phyloP scores from a whole-genome alignment of 2,888 invertebrate species.

The Brassicogethes aeneus region DNA sequence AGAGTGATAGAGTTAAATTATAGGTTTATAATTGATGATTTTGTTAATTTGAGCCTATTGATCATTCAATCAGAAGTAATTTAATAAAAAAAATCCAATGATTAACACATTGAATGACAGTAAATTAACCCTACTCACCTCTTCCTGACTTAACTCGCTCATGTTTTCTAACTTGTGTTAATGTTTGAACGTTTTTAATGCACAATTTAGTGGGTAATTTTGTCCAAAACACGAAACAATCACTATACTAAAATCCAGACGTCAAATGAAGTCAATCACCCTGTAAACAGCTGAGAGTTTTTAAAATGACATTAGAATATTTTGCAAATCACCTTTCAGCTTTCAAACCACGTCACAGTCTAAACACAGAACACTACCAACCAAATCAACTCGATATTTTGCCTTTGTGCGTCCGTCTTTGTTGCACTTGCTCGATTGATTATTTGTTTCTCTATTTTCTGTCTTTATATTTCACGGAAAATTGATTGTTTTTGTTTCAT shows the following conservation, averaged over 20 bases:
- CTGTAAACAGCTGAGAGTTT: constrained; percentile 37
- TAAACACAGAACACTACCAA: constrained; percentile 15
- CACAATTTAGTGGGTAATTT: not conserved
- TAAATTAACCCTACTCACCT: constrained; percentile 54
- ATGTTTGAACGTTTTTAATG: not conserved
- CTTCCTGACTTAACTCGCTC: constrained; percentile 84
- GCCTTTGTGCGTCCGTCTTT: constrained; percentile 1
- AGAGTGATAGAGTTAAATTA: no score
- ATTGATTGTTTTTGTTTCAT: constrained; percentile 7
- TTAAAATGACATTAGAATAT: constrained; percentile 29
- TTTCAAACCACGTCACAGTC: constrained; percentile 26
- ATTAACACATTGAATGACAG: not conserved
- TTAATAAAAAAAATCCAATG: not conserved
- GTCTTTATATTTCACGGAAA: not conserved
- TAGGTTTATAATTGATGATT: no score
- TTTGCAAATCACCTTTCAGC: constrained; percentile 16
- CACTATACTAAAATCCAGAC: constrained; percentile 12
- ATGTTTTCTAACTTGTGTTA: constrained; percentile 38
- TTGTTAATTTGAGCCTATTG: no score
- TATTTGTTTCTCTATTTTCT: not conserved
- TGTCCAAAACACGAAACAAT: not conserved
- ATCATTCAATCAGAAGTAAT: constrained; percentile 7
- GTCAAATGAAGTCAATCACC: constrained; percentile 38
- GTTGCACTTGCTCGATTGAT: not conserved
- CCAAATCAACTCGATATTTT: constrained; percentile 15